Conservation (phyloP, 2,113 vertebrate species). For the Thomomys bottae region DNA sequence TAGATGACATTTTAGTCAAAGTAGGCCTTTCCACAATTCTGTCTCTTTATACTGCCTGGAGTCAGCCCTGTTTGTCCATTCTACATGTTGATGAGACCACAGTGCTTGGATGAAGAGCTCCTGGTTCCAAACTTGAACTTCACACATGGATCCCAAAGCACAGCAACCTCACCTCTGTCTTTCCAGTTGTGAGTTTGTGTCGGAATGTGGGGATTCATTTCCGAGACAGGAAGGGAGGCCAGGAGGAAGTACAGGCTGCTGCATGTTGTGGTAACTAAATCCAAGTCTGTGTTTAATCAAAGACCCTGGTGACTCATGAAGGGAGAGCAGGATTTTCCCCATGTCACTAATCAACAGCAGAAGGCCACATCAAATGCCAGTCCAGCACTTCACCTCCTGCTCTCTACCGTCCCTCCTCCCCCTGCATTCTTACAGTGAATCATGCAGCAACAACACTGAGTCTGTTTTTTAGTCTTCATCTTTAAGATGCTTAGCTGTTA, state of each 20-base stretch:
- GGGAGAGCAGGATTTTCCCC: neutral
- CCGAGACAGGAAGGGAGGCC: constrained; percentile 50
- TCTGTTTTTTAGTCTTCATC: neutral
- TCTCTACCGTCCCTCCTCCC: constrained; percentile 4
- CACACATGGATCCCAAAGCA: neutral
- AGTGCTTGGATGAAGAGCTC: neutral
- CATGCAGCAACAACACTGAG: neutral
- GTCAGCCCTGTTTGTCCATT: neutral
- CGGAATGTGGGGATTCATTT: constrained; percentile 43
- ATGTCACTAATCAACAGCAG: neutral
- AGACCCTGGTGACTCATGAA: neutral
- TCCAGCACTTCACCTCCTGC: neutral
- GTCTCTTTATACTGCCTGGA: neutral
- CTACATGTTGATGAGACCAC: neutral
- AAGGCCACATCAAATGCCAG: constrained; percentile 38
- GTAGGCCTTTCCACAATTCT: neutral
- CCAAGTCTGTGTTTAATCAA: constrained; percentile 53
- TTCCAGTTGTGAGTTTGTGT: neutral
- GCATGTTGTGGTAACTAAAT: constrained; percentile 20
- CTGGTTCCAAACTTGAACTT: neutral
- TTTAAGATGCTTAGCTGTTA: neutral
- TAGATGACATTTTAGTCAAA: neutral
- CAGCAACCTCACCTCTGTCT: neutral
- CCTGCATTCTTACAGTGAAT: constrained; percentile 5
- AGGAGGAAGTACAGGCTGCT: neutral